These are phyloP conservation scores for Lophura nycthemera DNA, from an alignment of 2,113 vertebrate species.

Conservation along the genomic window DNA sequence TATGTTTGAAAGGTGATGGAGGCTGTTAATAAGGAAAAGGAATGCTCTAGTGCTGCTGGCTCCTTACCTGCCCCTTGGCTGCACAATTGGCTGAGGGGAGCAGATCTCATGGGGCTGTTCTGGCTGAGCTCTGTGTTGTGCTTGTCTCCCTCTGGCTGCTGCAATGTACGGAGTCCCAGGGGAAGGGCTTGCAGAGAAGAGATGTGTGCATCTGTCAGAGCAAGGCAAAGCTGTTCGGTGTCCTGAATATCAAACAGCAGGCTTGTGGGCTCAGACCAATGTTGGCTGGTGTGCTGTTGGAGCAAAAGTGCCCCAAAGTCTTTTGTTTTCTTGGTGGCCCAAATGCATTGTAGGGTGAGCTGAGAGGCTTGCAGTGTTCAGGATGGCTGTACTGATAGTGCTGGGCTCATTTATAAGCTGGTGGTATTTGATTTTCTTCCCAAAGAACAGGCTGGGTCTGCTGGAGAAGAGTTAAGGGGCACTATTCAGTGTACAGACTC, in stretches of 20 bases:
- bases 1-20: background rate
- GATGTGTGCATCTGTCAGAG: background rate
- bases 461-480: background rate
- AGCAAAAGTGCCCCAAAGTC: background rate
- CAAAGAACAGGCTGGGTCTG: background rate
- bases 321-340: background rate
- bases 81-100: background rate
- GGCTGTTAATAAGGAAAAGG: background rate
- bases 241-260: background rate
- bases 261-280: background rate
- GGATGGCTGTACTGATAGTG: background rate
- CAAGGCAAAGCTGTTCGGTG: background rate
- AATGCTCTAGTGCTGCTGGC: background rate
- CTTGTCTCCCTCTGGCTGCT: background rate
- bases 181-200: background rate
- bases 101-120: rapidly evolving
- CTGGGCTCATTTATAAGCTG: background rate
- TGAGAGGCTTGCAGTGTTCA: background rate
- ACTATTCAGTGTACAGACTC: background rate
- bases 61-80: background rate
- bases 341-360: background rate
- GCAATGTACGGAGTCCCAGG: background rate
- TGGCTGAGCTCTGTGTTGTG: background rate
- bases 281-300: background rate
- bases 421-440: background rate